Conservation (phyloP, 2,113 vertebrate species). For the Bujurquina vittata region DNA sequence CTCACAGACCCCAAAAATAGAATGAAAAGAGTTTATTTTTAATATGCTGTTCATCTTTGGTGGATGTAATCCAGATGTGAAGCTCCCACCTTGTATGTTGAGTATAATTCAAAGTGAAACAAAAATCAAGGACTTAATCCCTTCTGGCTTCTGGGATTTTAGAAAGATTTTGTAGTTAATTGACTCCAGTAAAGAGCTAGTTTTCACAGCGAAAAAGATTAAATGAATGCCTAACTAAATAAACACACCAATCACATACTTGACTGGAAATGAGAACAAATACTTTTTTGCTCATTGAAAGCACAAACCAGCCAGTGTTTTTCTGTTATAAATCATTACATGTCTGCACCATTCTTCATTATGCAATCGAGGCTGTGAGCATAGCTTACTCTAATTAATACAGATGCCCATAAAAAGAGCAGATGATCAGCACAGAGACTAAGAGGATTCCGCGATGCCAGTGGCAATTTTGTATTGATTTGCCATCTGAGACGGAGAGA, state of each 20-base stretch:
- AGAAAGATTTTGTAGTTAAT: constrained; percentile 19
- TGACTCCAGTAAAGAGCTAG: constrained; percentile 23
- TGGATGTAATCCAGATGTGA: not conserved
- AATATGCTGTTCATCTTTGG: not conserved
- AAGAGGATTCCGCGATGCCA: constrained; percentile 10
- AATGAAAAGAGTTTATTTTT: not conserved
- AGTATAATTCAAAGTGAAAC: constrained; percentile 3
- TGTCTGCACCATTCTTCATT: constrained; percentile 29
- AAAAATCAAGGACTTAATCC: not conserved
- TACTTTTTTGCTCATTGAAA: constrained; percentile 67
- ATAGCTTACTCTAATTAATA: constrained; percentile 41
- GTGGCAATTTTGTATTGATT: constrained; percentile 53
- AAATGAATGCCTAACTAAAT: constrained; percentile 44
- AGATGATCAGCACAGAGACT: constrained; percentile 15
- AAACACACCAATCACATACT: constrained; percentile 65
- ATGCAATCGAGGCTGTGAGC: constrained; percentile 21
- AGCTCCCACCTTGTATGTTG: not conserved
- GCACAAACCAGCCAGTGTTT: constrained; percentile 54
- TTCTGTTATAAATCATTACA: constrained; percentile 62
- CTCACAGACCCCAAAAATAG: not conserved
- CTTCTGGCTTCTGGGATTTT: constrained; percentile 14
- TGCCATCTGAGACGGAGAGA: constrained; percentile 39
- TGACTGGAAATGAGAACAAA: constrained; percentile 58
- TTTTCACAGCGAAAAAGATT: constrained; percentile 43
- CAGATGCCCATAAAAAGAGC: constrained; percentile 18